Evolutionary conservation across 2,888 invertebrate species (phyloP).

Genomic region (Coelogynopora nodosa): DNA sequence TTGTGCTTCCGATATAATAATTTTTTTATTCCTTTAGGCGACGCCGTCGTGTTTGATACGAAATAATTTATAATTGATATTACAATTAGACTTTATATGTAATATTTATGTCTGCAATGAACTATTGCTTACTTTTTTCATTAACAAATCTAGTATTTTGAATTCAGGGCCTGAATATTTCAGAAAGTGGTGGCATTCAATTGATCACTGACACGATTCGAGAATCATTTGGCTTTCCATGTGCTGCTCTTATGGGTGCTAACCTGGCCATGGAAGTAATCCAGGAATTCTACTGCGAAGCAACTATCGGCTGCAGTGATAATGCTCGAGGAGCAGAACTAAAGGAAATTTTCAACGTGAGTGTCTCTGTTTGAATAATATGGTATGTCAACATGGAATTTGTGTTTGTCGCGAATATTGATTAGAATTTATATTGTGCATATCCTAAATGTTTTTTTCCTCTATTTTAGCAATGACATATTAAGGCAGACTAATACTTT

Average conservation of each 20-base stretch:
- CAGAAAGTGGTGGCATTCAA: constrained; percentile 66
- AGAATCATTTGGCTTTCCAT: constrained; percentile 76
- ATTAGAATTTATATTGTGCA: background rate
- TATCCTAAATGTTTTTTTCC: background rate
- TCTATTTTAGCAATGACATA: too few relatives aligned
- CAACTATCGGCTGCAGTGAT: constrained; percentile 74
- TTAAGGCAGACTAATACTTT: too few relatives aligned
- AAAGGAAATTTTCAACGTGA: constrained; percentile 75
- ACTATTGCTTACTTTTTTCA: too few relatives aligned
- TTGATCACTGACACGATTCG: constrained; percentile 74
- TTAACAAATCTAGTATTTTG: background rate
- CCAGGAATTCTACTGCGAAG: constrained; percentile 94
- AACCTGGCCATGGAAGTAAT: constrained; percentile 96
- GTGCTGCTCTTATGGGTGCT: constrained; percentile 95
- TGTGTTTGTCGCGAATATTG: too few relatives aligned
- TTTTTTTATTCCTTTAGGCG: too few relatives aligned
- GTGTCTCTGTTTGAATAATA: too few relatives aligned
- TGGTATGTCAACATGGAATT: too few relatives aligned
- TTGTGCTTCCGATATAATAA: too few relatives aligned
- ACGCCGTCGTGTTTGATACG: too few relatives aligned
- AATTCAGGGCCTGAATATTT: constrained; percentile 60
- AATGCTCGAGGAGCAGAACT: constrained; percentile 70
- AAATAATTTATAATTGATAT: too few relatives aligned
- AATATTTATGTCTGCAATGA: too few relatives aligned
- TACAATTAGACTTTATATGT: too few relatives aligned